Evolutionary conservation across 2,113 vertebrate genomes (phyloP), one percentile per base, ranked within the genome.

Genomic region (Mesitornis unicolor): DNA sequence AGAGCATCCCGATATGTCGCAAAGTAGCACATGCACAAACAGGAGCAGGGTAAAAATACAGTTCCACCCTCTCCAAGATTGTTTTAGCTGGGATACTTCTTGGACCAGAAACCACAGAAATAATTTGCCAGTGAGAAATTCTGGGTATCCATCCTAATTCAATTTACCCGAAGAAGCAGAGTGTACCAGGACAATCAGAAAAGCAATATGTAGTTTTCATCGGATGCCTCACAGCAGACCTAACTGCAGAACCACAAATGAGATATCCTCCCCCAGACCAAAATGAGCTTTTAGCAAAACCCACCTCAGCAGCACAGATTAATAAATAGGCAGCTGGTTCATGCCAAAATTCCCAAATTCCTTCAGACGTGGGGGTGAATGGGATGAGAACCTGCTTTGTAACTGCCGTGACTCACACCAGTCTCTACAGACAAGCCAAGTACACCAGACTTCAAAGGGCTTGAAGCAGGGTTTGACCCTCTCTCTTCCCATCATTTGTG

Each of bases 111-210:
- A 87, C 48, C 53, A 85, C 67, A 85, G 91, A 89, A 95, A 42
- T 89, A 20, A 89, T 80, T 59, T 84, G 50, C 38, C 57, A 50
- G 29, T 76, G 45, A 85, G 74, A 93, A 94, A 83, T 69, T 43
- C 60, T 9, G 2, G 42, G 87, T 85, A 84, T 79, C 84, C 67
- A 50, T 50, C 59, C 78, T 82, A 80, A 85, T 87, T 87, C 70
- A 87, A 59, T 93, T 95, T 85, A 29, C 70, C 54, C 0, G 0
- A 54, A 79, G 93, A 76, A 87, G 70, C 50, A 38, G 81, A 48
- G 36, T 65, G 53, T 76, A 65, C 69, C 70, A 45, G 91, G 87
- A 80, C 89, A 95, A 91, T 79, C 87, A 80, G 91, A 90, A 96
- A 93, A 94, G 78, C 89, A 93, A 77, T 82, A 67, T n/a, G 36